Conservation (phyloP, 2,797 vertebrate genomes). For the Mormyrops boulengeri region DNA sequence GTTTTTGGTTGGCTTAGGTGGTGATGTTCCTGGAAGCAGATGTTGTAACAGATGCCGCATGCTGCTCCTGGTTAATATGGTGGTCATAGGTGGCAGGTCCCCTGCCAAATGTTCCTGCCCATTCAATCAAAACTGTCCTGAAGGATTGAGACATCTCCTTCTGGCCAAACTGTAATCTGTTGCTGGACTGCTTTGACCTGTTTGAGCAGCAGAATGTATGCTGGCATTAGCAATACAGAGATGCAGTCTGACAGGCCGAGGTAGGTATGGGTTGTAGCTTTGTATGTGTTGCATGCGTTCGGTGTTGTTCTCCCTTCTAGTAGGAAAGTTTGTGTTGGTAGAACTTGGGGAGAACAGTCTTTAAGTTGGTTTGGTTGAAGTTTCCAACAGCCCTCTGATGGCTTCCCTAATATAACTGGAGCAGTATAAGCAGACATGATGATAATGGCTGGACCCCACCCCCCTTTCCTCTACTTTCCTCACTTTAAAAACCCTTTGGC, state of each 20-base stretch:
- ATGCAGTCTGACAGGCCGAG: not conserved
- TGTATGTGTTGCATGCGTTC: not conserved
- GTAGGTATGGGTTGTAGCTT: not conserved
- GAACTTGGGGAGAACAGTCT: not conserved
- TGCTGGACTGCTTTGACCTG: not conserved
- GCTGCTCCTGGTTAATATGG: not conserved
- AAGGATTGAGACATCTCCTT: not conserved
- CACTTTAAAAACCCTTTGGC: not conserved
- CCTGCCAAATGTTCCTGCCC: not conserved
- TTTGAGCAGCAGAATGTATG: not conserved
- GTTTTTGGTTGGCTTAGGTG: not conserved
- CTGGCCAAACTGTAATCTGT: not conserved
- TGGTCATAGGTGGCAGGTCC: not conserved
- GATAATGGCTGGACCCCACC: not conserved
- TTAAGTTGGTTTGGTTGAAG: not conserved
- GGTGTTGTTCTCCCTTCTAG: not conserved
- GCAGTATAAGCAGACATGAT: not conserved
- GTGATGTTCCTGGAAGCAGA: not conserved
- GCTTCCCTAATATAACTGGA: not conserved
- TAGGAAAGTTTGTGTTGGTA: not conserved
- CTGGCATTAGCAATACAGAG: not conserved
- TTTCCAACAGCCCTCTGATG: not conserved
- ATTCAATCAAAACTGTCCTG: not conserved
- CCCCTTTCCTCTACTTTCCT: not conserved
- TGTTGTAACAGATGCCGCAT: not conserved